These are phyloP conservation scores for Yponomeuta sedellus DNA, from an alignment of 2,888 invertebrate genomes.

Conservation along the genomic window DNA sequence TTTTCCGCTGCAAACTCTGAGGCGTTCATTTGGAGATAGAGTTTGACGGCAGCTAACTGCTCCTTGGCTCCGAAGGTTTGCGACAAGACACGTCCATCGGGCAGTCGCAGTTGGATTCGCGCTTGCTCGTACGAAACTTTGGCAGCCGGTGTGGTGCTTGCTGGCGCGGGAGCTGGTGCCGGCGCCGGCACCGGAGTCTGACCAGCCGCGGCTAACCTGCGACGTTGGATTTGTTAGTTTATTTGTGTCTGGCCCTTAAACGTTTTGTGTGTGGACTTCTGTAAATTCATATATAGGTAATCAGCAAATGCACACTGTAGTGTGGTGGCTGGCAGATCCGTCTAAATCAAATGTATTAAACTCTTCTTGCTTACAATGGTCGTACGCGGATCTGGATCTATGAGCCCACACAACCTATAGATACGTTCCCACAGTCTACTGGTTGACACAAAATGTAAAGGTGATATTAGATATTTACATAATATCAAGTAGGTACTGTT, in stretches of 20 bases:
- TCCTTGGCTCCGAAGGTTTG: conserved; percentile 84
- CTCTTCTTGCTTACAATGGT: too few relatives aligned
- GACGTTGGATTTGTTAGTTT: conserved; percentile 4
- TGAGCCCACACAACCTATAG: too few relatives aligned
- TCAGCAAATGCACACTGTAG: too few relatives aligned
- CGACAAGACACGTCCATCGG: conserved; percentile 54
- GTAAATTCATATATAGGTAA: too few relatives aligned
- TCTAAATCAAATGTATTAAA: too few relatives aligned
- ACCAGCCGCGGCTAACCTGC: conserved; percentile 54
- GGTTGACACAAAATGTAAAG: too few relatives aligned
- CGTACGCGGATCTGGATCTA: too few relatives aligned
- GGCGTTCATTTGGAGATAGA: conserved; percentile 89
- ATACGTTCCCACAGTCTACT: too few relatives aligned
- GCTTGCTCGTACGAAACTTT: conserved; percentile 50
- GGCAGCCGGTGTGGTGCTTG: conserved; percentile 36
- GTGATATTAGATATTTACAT: too few relatives aligned
- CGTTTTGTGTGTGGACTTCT: too few relatives aligned
- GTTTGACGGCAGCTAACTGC: conserved; percentile 88
- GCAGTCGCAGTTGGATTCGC: conserved; percentile 54
- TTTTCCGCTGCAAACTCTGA: conserved; percentile 79
- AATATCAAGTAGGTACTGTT: too few relatives aligned
- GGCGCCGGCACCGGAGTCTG: conserved; percentile 36
- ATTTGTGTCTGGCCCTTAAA: neutral
- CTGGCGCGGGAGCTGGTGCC: conserved; percentile 32
- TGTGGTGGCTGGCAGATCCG: too few relatives aligned